Evolutionary conservation across 2,113 vertebrate species (phyloP), one percentile per base, ranked within the genome.

Genomic region (Aplodontia rufa): DNA sequence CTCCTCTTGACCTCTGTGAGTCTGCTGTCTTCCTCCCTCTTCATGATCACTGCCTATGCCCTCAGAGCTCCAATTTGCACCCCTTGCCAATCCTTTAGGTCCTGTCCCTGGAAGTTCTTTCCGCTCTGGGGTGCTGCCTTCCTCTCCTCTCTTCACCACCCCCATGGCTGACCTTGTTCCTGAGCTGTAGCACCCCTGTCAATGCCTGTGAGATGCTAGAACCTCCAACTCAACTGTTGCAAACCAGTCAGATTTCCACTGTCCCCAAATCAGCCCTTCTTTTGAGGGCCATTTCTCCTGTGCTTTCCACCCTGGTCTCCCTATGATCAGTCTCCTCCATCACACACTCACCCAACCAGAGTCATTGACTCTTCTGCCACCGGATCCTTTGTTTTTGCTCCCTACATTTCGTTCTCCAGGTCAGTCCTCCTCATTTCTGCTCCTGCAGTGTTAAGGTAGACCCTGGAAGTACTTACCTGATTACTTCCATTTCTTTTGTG

Each of bases 31-130:
- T 35, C n/a, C 71, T 47, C 0, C 19, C 14, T 87, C 53, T 22
- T 8, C 42, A 81, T 6, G 37, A 51, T 45, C 71, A 11, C 22
- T 32, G 37, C 40, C 8, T 3, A n/a, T 1, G 40, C 47, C 6
- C 51, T 6, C 6, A 20, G 45, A 37, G 8, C 7, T 75, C 19
- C n/a, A 13, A 0, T 30, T 17, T 13, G 3, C 14, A 13, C 37
- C 0, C 9, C 42, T 26, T 32, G 19, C 1, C 4, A 30, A 30
- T 3, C 20, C 0, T 3, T 24, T 10, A 10, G 74, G 37, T 60
- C 35, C 58, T 42, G 1, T 49, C 60, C n/a, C 72, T 37, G 7
- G 12, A 47, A 89, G 30, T 72, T 79, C 6, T 58, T 16, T 14
- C 3, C 3, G 1, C 13, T 75, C 62, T 40, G 28, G 9, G 7